A percentile compares a stretch with the other conserved stretches of the same genome.
Evolutionary conservation across 2,797 vertebrate species (phyloP).

Genomic region (Mormyrus hasselquistii): DNA sequence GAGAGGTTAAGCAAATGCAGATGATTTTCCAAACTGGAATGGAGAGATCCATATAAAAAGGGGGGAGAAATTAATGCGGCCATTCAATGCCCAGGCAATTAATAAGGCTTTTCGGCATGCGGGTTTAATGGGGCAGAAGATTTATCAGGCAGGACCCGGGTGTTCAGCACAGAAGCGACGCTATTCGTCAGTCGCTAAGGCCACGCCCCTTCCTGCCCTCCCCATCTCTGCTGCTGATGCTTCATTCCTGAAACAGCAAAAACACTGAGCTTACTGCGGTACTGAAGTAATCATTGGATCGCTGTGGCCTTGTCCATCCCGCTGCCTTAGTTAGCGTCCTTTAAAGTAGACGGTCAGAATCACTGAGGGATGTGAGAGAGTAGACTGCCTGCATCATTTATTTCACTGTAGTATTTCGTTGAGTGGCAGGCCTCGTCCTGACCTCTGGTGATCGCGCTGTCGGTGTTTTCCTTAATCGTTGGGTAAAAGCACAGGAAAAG

Average conservation of each 20-base stretch:
- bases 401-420: background rate
- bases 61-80: slow-evolving; percentile 45
- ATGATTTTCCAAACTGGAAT: slow-evolving; percentile 44
- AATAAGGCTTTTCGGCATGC: slow-evolving; percentile 36
- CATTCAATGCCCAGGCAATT: slow-evolving; percentile 45
- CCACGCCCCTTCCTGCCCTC: background rate
- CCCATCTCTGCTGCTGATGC: background rate
- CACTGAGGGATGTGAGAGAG: background rate
- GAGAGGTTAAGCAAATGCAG: slow-evolving; percentile 23
- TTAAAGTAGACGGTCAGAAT: background rate
- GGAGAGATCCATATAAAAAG: slow-evolving; percentile 46
- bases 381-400: background rate
- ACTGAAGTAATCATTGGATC: slow-evolving; percentile 4
- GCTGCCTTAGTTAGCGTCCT: background rate
- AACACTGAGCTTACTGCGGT: background rate
- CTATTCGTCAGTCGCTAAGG: slow-evolving; percentile 39
- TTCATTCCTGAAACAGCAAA: slow-evolving; percentile 24
- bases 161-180: slow-evolving; percentile 33
- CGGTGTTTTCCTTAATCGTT: background rate
- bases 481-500: background rate
- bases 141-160: slow-evolving; percentile 50
- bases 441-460: background rate
- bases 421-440: background rate
- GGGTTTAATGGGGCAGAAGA: slow-evolving; percentile 52
- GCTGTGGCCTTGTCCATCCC: background rate